Conservation (phyloP, 2,888 invertebrate species). For the Amphiduros pacificus region DNA sequence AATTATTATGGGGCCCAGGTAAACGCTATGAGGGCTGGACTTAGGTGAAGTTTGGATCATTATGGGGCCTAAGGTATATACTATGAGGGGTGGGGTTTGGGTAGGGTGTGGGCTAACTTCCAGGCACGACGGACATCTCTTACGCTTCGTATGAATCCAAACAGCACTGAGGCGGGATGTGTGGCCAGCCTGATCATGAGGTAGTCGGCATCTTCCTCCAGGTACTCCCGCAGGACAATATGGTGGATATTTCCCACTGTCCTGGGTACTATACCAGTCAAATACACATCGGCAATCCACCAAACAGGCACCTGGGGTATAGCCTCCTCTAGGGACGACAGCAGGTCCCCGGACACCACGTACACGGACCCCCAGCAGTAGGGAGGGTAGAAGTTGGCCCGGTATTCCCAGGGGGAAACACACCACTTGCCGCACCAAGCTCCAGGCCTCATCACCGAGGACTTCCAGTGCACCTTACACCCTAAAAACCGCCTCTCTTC, state of each 20-base stretch:
- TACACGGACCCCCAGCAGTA: background rate
- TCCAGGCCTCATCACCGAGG: background rate
- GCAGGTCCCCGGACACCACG: background rate
- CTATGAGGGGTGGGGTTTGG: too few relatives aligned
- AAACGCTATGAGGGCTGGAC: too few relatives aligned
- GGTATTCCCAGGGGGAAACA: background rate
- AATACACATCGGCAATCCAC: background rate
- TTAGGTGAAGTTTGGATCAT: too few relatives aligned
- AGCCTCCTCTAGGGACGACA: background rate
- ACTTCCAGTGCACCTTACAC: background rate
- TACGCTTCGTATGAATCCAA: background rate
- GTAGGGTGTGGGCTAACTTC: background rate
- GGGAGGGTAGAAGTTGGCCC: background rate
- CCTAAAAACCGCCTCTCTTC: background rate
- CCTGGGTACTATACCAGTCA: background rate
- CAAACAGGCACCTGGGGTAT: background rate
- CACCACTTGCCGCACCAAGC: slow-evolving; percentile 2
- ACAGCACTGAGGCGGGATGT: background rate
- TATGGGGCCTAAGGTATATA: too few relatives aligned
- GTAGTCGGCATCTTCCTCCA: background rate
- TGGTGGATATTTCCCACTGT: background rate
- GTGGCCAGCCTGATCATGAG: background rate
- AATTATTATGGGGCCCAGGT: too few relatives aligned
- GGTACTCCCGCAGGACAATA: background rate
- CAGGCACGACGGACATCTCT: background rate